Percentiles rank a stretch among this genome's conserved stretches.
These are phyloP conservation scores for Ceratina australensis DNA, from an alignment of 1,140 invertebrate species.

Conservation along the genomic window DNA sequence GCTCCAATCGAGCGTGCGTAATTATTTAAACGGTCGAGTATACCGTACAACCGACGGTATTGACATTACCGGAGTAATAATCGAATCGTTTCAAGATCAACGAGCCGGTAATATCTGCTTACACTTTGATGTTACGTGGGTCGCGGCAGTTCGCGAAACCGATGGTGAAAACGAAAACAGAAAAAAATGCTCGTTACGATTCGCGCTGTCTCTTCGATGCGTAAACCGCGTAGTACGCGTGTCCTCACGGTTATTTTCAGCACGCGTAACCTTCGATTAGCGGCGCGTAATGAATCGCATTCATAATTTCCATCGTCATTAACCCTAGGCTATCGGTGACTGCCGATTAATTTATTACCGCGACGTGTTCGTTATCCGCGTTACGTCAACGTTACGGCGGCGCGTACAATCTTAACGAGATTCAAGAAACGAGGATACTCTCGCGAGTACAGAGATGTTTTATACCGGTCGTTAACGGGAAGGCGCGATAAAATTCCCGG, in stretches of 20 bases:
- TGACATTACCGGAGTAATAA: conserved; percentile 18
- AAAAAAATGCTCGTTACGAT: not conserved
- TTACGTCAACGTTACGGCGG: conserved; percentile 1
- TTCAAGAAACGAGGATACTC: conserved; percentile 11
- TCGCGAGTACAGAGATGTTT: not conserved
- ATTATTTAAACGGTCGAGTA: conserved; percentile 67
- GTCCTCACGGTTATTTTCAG: conserved; percentile 6
- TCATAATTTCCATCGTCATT: conserved; percentile 13
- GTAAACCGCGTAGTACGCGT: not conserved
- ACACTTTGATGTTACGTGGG: not conserved
- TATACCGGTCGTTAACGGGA: conserved; percentile 19
- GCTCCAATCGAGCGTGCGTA: conserved; percentile 64
- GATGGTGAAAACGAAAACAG: too few relatives aligned
- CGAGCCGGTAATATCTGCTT: not conserved
- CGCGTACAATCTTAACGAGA: not conserved
- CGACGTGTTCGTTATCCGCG: not conserved
- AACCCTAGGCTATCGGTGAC: not conserved
- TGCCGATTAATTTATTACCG: conserved; percentile 15
- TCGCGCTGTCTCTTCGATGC: too few relatives aligned
- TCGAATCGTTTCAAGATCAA: conserved; percentile 29
- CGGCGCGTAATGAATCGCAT: conserved; percentile 13
- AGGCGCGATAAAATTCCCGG: conserved; percentile 25
- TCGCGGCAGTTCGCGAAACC: not conserved
- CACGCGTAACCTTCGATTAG: not conserved
- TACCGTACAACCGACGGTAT: conserved; percentile 15